A percentile compares a stretch with the other conserved stretches of the same genome.
Conservation (phyloP, 2,888 invertebrate species). For the Thecocarcelia acutangulata region DNA sequence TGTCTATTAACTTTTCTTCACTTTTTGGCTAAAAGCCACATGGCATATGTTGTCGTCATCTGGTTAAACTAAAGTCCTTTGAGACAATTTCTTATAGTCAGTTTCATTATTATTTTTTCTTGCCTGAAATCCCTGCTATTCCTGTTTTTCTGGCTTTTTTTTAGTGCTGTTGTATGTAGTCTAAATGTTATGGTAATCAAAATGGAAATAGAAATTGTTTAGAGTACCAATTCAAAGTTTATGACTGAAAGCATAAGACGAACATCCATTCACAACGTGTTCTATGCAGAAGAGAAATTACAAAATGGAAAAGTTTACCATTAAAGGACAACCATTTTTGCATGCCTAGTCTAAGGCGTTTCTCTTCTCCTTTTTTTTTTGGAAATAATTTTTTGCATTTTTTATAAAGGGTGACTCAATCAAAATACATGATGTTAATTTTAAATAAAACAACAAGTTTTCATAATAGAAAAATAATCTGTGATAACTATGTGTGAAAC, state of each 20-base stretch:
- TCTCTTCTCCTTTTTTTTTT: neutral
- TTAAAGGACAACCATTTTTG: conserved; percentile 35
- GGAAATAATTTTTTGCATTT: neutral
- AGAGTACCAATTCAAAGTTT: conserved; percentile 49
- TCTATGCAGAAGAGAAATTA: conserved; percentile 28
- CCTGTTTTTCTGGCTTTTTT: conserved; percentile 13
- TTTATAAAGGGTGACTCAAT: no score
- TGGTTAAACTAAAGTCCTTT: conserved; percentile 67
- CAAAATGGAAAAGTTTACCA: conserved; percentile 18
- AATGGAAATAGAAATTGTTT: conserved; percentile 66
- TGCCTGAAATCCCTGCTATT: conserved; percentile 12
- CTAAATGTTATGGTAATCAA: conserved; percentile 60
- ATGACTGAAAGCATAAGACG: conserved; percentile 32
- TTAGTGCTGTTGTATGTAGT: conserved; percentile 18
- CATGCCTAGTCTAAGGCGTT: conserved; percentile 49
- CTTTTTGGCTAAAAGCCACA: conserved; percentile 69
- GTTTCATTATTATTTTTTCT: conserved; percentile 17
- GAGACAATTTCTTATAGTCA: conserved; percentile 66
- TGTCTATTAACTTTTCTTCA: neutral
- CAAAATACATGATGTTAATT: no score
- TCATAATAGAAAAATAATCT: no score
- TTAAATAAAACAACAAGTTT: no score
- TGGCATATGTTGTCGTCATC: conserved; percentile 70
- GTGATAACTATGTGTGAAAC: no score
- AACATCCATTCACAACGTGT: conserved; percentile 45